phyloP scores from a whole-genome alignment of 1,140 invertebrate species.

The Euura saliciscinereae region DNA sequence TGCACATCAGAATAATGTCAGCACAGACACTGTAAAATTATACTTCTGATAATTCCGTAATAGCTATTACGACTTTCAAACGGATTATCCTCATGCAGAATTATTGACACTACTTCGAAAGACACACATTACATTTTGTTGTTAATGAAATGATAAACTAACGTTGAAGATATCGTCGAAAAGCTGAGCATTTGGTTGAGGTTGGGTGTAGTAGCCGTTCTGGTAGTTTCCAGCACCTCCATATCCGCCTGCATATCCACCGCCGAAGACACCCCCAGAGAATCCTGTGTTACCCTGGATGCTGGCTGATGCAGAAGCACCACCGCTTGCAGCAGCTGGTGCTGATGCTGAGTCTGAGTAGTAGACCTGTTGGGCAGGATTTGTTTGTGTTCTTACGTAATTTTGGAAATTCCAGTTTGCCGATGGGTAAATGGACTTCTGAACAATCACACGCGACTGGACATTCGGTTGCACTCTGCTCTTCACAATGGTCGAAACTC shows the following conservation, averaged over 20 bases:
- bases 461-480: neutral
- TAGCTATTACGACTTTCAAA: neutral
- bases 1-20: neutral
- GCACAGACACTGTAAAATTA: neutral
- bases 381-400: neutral
- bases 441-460: neutral
- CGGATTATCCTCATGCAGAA: neutral
- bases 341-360: neutral
- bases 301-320: neutral
- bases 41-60: neutral
- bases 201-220: conserved; percentile 20
- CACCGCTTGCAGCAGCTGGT: neutral
- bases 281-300: conserved; percentile 8
- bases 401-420: neutral
- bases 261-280: conserved; percentile 8
- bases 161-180: conserved; percentile 56
- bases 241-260: neutral
- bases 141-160: conserved; percentile 18
- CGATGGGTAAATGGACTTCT: neutral
- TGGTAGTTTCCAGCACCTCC: neutral
- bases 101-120: neutral
- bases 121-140: neutral
- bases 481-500: neutral
- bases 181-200: conserved; percentile 15
- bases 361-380: neutral